Percentiles rank a stretch among this genome's conserved stretches.
These are phyloP conservation scores for Philereme vetulata DNA, from an alignment of 2,888 invertebrate genomes.

Conservation along the genomic window DNA sequence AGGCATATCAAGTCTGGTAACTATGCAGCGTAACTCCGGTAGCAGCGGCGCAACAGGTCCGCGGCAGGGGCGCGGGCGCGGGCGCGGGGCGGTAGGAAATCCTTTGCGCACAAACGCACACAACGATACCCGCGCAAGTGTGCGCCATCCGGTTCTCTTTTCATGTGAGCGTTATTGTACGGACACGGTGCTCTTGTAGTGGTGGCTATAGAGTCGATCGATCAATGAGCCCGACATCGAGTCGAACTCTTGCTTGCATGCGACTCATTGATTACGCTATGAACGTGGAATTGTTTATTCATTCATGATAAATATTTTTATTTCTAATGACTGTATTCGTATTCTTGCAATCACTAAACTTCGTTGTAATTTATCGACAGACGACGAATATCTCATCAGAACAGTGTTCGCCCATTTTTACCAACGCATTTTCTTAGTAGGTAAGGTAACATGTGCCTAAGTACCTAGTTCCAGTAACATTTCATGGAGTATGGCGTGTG, in stretches of 20 bases:
- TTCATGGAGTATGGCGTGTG: background rate
- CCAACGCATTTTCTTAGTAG: background rate
- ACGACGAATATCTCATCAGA: background rate
- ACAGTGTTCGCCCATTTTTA: background rate
- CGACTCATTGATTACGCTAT: slow-evolving; percentile 84
- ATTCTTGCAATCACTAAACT: slow-evolving; percentile 1
- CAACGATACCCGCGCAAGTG: slow-evolving; percentile 52
- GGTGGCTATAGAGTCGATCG: slow-evolving; percentile 76
- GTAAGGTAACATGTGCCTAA: too few relatives aligned
- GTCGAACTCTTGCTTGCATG: slow-evolving; percentile 78
- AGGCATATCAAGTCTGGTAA: slow-evolving; percentile 81
- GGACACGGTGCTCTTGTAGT: slow-evolving; percentile 58
- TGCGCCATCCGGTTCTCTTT: slow-evolving; percentile 79
- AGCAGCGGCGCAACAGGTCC: slow-evolving; percentile 83
- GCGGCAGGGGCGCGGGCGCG: slow-evolving; percentile 71
- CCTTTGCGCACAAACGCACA: slow-evolving; percentile 76
- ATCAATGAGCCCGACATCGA: slow-evolving; percentile 82
- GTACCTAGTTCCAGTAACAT: background rate
- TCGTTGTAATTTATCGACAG: background rate
- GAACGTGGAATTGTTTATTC: slow-evolving; percentile 83
- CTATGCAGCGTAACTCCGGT: slow-evolving; percentile 84
- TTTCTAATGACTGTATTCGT: slow-evolving; percentile 57
- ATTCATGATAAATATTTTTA: slow-evolving; percentile 81
- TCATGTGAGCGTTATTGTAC: slow-evolving; percentile 62
- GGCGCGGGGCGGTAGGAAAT: slow-evolving; percentile 78